These are phyloP conservation scores for Aphelenchoides avenae DNA, from an alignment of 1,140 invertebrate genomes.

Conservation along the genomic window DNA sequence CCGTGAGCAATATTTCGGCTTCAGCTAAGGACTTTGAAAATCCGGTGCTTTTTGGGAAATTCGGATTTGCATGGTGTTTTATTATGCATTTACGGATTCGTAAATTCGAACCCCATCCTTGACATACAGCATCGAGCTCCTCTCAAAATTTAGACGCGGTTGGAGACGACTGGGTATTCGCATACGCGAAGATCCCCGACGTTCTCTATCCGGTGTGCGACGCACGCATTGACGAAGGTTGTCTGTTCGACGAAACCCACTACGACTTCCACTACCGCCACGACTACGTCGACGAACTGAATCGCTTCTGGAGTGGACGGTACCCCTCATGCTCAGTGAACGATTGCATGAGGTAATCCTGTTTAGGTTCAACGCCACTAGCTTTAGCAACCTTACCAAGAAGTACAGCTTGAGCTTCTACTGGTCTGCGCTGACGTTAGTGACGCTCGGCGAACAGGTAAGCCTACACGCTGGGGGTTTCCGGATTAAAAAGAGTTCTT, in stretches of 20 bases:
- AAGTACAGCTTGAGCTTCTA: constrained; percentile 76
- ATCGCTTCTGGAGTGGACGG: not conserved
- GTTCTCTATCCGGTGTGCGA: constrained; percentile 35
- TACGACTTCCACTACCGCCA: constrained; percentile 7
- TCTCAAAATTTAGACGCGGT: too few relatives aligned
- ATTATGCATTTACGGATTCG: too few relatives aligned
- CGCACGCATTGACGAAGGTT: constrained; percentile 23
- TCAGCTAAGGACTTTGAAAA: too few relatives aligned
- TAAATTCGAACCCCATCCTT: too few relatives aligned
- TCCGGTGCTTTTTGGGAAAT: too few relatives aligned
- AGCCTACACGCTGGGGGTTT: too few relatives aligned
- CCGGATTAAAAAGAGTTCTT: too few relatives aligned
- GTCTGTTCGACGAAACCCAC: constrained; percentile 18
- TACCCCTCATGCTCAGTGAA: too few relatives aligned
- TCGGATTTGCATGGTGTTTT: too few relatives aligned
- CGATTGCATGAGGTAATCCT: not conserved
- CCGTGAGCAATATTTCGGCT: too few relatives aligned
- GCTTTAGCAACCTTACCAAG: constrained; percentile 43
- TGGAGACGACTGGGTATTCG: constrained; percentile 46
- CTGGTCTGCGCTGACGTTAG: constrained; percentile 87
- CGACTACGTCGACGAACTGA: constrained; percentile 20
- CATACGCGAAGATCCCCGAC: constrained; percentile 37
- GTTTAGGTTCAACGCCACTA: constrained; percentile 23
- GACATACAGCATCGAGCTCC: too few relatives aligned
- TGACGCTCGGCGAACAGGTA: constrained; percentile 73